Conservation (phyloP, 2,797 vertebrate species). For the Brachymystax lenok region DNA sequence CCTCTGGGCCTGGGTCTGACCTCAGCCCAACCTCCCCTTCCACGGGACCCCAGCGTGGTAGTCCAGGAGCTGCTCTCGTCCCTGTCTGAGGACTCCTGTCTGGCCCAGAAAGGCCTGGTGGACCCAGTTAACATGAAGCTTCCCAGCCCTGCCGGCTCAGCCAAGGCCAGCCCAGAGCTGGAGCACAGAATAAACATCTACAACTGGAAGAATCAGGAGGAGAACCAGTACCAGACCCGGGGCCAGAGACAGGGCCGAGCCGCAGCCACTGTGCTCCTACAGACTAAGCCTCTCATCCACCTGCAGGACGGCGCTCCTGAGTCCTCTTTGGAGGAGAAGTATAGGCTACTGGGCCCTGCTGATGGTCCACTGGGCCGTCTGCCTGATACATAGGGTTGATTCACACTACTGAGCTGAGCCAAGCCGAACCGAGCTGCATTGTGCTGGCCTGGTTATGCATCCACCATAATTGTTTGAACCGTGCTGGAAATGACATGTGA, state of each 20-base stretch:
- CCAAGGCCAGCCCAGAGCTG: constrained; percentile 81
- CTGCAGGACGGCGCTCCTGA: constrained; percentile 73
- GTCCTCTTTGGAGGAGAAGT: constrained; percentile 81
- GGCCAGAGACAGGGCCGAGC: background rate
- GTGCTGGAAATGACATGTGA: background rate
- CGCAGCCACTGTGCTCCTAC: constrained; percentile 70
- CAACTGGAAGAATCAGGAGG: constrained; percentile 85
- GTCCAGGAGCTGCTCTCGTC: constrained; percentile 90
- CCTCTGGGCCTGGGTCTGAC: constrained; percentile 33
- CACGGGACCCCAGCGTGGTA: constrained; percentile 63
- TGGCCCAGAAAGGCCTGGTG: constrained; percentile 82
- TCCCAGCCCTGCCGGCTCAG: constrained; percentile 78
- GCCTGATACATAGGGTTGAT: constrained; percentile 76
- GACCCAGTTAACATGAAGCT: constrained; percentile 86
- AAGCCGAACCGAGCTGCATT: constrained; percentile 37
- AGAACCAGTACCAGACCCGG: constrained; percentile 63
- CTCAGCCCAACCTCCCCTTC: constrained; percentile 42
- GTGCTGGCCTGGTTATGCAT: background rate
- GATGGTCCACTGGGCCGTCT: constrained; percentile 80
- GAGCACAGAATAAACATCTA: constrained; percentile 83
- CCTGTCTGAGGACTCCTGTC: constrained; percentile 85
- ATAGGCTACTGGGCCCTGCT: constrained; percentile 77
- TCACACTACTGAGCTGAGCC: constrained; percentile 43
- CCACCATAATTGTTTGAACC: background rate
- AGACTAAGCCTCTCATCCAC: constrained; percentile 86